Evolutionary conservation across 2,113 vertebrate species (phyloP).

Genomic region (Podocnemis expansa): DNA sequence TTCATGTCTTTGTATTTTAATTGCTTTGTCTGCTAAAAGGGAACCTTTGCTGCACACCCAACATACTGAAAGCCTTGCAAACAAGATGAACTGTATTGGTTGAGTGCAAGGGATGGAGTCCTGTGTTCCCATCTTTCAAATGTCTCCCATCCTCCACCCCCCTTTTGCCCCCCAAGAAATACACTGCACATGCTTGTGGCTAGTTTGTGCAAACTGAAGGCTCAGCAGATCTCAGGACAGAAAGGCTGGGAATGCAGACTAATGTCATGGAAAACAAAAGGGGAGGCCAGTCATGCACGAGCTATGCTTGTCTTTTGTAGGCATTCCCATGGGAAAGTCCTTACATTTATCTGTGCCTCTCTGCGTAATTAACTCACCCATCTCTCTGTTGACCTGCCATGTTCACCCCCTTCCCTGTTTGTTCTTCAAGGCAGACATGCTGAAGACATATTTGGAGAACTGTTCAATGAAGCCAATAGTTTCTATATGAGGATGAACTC

Average conservation of each 20-base stretch:
- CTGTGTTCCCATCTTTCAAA: not conserved
- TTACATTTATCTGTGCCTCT: not conserved
- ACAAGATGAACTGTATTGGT: no score
- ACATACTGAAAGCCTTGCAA: not conserved
- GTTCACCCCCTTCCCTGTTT: not conserved
- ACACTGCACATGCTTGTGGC: fast-evolving
- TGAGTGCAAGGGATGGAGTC: not conserved
- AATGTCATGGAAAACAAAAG: fast-evolving
- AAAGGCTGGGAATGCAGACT: not conserved
- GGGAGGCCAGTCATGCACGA: not conserved
- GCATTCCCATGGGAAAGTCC: not conserved
- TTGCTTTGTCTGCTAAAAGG: not conserved
- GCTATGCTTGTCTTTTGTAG: not conserved
- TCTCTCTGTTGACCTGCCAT: not conserved
- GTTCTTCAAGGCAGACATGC: constrained; percentile 84
- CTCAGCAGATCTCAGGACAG: not conserved
- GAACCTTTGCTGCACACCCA: not conserved
- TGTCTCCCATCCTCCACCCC: fast-evolving
- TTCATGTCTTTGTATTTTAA: not conserved
- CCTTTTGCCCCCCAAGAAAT: not conserved
- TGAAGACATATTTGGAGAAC: constrained; percentile 92
- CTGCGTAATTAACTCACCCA: not conserved
- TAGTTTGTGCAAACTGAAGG: not conserved
- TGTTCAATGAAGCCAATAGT: constrained; percentile 94
- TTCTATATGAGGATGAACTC: constrained; percentile 94